Evolutionary conservation across 2,113 vertebrate genomes (phyloP), one percentile per base, ranked within the genome.

Genomic region (Neopipo cinnamomea): DNA sequence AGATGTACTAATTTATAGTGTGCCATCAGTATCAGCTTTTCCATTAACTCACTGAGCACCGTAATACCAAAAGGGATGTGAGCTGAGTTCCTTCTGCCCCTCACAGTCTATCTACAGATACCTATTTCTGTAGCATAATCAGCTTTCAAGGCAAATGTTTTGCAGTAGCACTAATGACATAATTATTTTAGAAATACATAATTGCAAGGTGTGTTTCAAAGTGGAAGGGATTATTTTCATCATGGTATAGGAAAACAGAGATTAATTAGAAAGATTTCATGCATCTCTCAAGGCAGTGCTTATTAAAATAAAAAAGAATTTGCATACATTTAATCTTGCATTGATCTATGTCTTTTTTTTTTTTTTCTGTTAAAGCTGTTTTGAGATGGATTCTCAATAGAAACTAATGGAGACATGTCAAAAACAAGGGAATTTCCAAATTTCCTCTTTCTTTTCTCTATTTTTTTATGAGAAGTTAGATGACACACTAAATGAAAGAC

Each of bases 1-100:
- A 93, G 84, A 94, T 95, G 44, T 92, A 89, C 77, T 89, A 94
- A 92, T 93, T 96, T 89, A 96, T 74, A 93, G 68, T 37, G 30
- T 80, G 16, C 56, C 24, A 53, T 84, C 86, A 82, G 47, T 58
- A 66, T 52, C 76, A 83, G 49, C 35, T 96, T 93, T 85, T 67
- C 33, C 52, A 83, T 94, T 96, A 96, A 81, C 56, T 83, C 76
- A 46, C 53, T 88, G 80, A 91, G 8, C 22, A 75, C 30, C 9
- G 8, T 88, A 44, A 55, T 50, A 35, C 14, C 2, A 3, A 67
- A 31, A 89, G 52, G 30, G 7, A 71, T 88, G 30, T 76, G 53
- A 94, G 73, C 8, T 39, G 59, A 42, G 33, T 4, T 56, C 12
- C 19, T 68, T 52, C 11, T 42, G 12, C 22, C 15, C 3, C 27